A percentile compares a stretch with the other conserved stretches of the same genome.
Evolutionary conservation across 2,113 vertebrate genomes (phyloP).

Genomic region (Jacana jacana): DNA sequence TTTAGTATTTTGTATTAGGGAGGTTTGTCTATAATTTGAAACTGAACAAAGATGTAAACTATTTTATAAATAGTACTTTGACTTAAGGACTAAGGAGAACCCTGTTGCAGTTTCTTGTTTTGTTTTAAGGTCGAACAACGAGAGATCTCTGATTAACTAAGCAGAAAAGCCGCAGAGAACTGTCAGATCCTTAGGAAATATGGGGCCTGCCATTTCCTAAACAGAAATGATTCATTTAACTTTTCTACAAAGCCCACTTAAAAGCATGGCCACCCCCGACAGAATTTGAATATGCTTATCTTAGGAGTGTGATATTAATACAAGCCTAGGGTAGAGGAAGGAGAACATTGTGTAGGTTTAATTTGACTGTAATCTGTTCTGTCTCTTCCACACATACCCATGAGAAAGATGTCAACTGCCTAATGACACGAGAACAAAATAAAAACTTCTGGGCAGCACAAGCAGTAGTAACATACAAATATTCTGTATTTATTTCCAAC

Average conservation of each 20-base stretch:
- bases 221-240: slow-evolving; percentile 49
- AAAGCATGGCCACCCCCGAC: background rate
- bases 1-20: slow-evolving; percentile 89
- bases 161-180: slow-evolving; percentile 57
- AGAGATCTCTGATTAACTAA: slow-evolving; percentile 41
- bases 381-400: slow-evolving; percentile 22
- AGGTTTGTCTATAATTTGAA: slow-evolving; percentile 94
- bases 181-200: slow-evolving; percentile 51
- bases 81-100: slow-evolving; percentile 54
- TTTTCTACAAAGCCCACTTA: slow-evolving; percentile 20
- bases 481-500: slow-evolving; percentile 11
- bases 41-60: slow-evolving; percentile 74
- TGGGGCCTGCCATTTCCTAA: slow-evolving; percentile 52
- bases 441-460: background rate
- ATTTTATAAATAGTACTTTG: slow-evolving; percentile 79
- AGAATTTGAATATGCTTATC: slow-evolving; percentile 14
- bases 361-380: slow-evolving; percentile 15
- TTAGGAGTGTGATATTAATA: slow-evolving; percentile 58
- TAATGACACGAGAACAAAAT: background rate
- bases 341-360: slow-evolving; percentile 7
- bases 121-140: slow-evolving; percentile 55
- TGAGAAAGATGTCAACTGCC: background rate
- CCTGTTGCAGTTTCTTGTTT: slow-evolving; percentile 60
- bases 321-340: slow-evolving; percentile 56
- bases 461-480: background rate